Percentiles rank a stretch among this genome's conserved stretches.
phyloP scores from a whole-genome alignment of 2,113 vertebrate genomes.

The Neodon shergylaensis region DNA sequence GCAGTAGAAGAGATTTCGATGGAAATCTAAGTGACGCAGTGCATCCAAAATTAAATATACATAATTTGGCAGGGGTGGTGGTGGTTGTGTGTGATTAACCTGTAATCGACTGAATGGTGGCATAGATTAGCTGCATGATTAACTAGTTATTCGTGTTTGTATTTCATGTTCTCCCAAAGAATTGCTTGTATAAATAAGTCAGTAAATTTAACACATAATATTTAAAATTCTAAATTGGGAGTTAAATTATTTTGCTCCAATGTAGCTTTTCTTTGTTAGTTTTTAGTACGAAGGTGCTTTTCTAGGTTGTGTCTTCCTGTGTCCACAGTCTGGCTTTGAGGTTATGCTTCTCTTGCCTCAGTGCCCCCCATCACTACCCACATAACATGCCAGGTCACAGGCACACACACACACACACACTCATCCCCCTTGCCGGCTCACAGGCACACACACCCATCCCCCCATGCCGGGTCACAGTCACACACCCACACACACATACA shows the following conservation, averaged over 20 bases:
- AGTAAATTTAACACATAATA: neutral
- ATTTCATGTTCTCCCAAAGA: constrained; percentile 27
- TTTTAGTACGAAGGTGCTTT: neutral
- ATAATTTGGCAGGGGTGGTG: neutral
- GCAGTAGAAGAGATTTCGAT: neutral
- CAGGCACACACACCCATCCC: too few species aligned
- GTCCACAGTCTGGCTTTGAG: neutral
- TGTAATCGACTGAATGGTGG: constrained; percentile 4
- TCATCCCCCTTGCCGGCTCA: too few species aligned
- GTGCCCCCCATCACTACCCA: too few species aligned
- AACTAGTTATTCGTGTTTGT: constrained; percentile 40
- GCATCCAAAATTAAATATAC: neutral
- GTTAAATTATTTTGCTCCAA: neutral
- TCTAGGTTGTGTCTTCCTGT: neutral
- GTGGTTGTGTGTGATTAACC: neutral
- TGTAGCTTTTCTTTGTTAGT: constrained; percentile 1
- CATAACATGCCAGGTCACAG: too few species aligned
- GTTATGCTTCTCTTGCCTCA: neutral
- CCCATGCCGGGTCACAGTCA: too few species aligned
- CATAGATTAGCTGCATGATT: constrained; percentile 13
- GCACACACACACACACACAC: too few species aligned
- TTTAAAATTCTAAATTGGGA: constrained; percentile 60
- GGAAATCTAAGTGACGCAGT: constrained; percentile 27
- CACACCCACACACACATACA: too few species aligned
- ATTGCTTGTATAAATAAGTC: neutral